Evolutionary conservation across 1,140 invertebrate genomes (phyloP).

Genomic region (Sinonovacula constricta): DNA sequence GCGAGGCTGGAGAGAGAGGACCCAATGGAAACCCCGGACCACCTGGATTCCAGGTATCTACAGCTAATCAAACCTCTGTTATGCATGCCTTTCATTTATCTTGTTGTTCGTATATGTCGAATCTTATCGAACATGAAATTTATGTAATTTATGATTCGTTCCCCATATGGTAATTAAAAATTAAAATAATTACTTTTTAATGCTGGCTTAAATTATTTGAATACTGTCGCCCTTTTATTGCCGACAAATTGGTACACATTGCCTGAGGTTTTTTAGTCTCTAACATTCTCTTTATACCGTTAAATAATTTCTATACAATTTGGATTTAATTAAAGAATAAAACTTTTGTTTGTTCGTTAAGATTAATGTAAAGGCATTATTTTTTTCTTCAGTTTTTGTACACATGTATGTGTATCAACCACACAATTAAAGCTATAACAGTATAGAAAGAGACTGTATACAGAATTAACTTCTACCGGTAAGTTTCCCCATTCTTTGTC

Average conservation of each 20-base stretch:
- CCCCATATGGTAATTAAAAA: background rate
- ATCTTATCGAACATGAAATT: background rate
- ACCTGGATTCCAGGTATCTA: slow-evolving; percentile 64
- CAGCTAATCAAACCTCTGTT: background rate
- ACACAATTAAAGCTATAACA: background rate
- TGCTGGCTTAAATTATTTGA: background rate
- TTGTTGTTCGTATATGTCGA: background rate
- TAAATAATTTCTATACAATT: background rate
- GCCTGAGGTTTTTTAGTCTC: no score
- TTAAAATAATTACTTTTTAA: background rate
- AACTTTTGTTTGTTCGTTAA: background rate
- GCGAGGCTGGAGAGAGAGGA: slow-evolving; percentile 63
- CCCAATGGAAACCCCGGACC: slow-evolving; percentile 64
- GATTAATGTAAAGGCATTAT: no score
- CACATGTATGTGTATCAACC: background rate
- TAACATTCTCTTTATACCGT: no score
- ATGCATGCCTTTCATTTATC: background rate
- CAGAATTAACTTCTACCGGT: background rate
- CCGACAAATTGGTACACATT: background rate
- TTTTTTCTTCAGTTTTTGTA: no score
- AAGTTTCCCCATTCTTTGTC: background rate
- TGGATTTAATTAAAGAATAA: background rate
- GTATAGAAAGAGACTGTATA: background rate
- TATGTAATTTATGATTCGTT: background rate
- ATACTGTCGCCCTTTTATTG: background rate